These are phyloP conservation scores for Catagonus wagneri DNA, from an alignment of 2,113 vertebrate genomes.

Conservation along the genomic window DNA sequence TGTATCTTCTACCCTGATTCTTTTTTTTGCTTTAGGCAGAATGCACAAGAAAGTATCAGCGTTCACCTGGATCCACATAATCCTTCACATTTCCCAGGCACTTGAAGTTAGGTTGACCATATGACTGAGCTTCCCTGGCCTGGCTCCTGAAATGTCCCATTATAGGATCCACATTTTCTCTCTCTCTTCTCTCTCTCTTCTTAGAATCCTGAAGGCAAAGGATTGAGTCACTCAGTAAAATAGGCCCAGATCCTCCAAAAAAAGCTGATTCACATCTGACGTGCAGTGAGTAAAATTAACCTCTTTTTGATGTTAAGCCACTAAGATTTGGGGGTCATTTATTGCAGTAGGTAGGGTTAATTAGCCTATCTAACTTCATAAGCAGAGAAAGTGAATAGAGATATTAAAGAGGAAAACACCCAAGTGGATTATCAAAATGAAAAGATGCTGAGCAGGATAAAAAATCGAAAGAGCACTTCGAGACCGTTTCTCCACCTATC, in stretches of 20 bases:
- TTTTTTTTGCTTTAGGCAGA: no score
- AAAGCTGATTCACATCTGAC: neutral
- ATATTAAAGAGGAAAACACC: neutral
- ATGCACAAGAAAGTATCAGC: neutral
- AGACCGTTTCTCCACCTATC: neutral
- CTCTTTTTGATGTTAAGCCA: neutral
- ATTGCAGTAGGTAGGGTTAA: neutral
- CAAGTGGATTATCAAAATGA: neutral
- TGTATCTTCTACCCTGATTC: neutral
- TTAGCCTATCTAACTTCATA: neutral
- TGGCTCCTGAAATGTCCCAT: neutral
- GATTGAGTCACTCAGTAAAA: neutral
- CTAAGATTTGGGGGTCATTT: neutral
- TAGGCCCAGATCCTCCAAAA: neutral
- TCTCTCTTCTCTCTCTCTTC: neutral
- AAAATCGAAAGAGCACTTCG: neutral
- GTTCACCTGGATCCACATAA: rapidly evolving
- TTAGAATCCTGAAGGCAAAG: neutral
- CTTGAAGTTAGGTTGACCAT: neutral
- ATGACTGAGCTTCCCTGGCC: neutral
- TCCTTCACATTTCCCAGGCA: neutral
- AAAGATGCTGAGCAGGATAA: neutral
- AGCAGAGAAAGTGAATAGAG: neutral
- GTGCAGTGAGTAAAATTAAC: neutral
- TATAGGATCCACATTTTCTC: neutral